Evolutionary conservation across 2,888 invertebrate genomes (phyloP).

Genomic region (Matsumyia berberina): DNA sequence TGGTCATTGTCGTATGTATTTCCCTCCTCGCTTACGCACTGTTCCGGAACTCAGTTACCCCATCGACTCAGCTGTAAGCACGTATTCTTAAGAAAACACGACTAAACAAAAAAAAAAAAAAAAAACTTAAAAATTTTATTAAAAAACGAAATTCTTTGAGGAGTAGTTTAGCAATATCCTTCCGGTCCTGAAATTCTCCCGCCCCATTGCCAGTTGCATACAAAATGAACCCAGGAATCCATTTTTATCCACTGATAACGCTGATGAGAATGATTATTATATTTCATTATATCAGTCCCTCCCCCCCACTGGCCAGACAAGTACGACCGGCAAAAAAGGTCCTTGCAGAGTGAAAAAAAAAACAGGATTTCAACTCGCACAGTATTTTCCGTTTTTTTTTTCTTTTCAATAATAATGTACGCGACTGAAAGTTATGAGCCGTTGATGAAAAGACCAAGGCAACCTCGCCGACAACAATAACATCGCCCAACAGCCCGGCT

Average conservation of each 20-base stretch:
- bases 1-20: too few relatives aligned
- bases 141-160: constrained; percentile 16
- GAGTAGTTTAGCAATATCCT: constrained; percentile 33
- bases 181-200: constrained; percentile 1
- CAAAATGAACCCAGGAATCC: constrained; percentile 48
- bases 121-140: constrained; percentile 10
- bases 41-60: not conserved
- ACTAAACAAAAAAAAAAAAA: not conserved
- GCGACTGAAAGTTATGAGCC: constrained; percentile 46
- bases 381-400: constrained; percentile 1
- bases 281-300: constrained; percentile 35
- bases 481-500: constrained; percentile 31
- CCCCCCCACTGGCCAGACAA: not conserved
- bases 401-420: constrained; percentile 39
- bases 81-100: not conserved
- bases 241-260: constrained; percentile 37
- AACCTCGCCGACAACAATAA: constrained; percentile 16
- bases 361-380: constrained; percentile 1
- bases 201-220: constrained; percentile 15
- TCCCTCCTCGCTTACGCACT: too few relatives aligned
- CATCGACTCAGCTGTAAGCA: too few relatives aligned
- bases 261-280: constrained; percentile 59
- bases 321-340: constrained; percentile 17
- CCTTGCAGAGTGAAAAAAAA: constrained; percentile 13
- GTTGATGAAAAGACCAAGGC: constrained; percentile 28